Evolutionary conservation across 23 tunicate genomes (phyloP).

Genomic region (Styela plicata): DNA sequence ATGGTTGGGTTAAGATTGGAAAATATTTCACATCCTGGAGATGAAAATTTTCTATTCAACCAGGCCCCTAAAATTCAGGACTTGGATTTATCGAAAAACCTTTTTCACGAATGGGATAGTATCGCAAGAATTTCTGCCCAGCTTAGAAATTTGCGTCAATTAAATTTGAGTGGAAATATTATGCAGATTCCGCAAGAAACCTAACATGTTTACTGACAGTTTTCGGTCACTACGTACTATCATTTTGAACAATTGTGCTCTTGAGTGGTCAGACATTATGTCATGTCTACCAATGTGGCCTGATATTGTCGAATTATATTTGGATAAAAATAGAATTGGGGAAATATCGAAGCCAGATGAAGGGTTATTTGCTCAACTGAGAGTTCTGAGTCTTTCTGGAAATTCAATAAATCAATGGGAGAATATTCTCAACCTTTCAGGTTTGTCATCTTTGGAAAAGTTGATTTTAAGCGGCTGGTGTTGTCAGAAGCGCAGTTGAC

Average conservation of each 20-base stretch:
- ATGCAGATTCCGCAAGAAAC: constrained; percentile 15
- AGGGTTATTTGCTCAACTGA: constrained; percentile 12
- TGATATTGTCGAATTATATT: constrained; percentile 42
- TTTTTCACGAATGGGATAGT: constrained; percentile 55
- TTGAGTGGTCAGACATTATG: constrained; percentile 56
- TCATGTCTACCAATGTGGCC: constrained; percentile 60
- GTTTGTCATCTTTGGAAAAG: constrained; percentile 38
- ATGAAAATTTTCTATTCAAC: constrained; percentile 7
- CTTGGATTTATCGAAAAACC: constrained; percentile 62
- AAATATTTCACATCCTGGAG: constrained; percentile 48
- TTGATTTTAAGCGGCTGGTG: constrained; percentile 45
- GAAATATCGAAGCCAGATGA: constrained; percentile 32
- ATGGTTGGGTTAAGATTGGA: constrained; percentile 41
- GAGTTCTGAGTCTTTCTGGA: constrained; percentile 41
- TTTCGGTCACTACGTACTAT: constrained; percentile 46
- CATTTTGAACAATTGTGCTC: constrained; percentile 54
- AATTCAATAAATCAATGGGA: constrained; percentile 55
- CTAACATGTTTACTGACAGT: not conserved
- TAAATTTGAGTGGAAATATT: constrained; percentile 53
- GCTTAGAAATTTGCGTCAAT: constrained; percentile 17
- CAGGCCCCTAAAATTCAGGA: constrained; percentile 49
- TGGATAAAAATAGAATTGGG: constrained; percentile 37
- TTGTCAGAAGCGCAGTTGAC: constrained; percentile 21
- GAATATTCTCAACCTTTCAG: constrained; percentile 18
- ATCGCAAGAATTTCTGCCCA: constrained; percentile 42